Base-by-base conservation (phyloP, 2,888 invertebrate genomes). In the Drosophila hamatofila region DNA sequence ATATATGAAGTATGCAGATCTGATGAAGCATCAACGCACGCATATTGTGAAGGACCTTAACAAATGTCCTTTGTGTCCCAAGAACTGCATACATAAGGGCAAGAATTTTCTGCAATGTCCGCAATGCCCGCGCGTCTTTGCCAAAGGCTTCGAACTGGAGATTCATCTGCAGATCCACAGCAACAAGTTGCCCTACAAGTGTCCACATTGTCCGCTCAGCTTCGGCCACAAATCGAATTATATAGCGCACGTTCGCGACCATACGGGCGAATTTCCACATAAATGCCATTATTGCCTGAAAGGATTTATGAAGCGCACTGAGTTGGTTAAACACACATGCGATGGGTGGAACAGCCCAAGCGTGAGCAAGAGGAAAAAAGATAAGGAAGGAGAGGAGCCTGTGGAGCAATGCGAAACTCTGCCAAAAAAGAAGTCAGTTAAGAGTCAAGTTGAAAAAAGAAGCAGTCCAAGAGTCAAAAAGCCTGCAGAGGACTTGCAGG, bases 151-250 rank as follows among this genome's bases (percentile, higher is more conserved):
- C 0, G 73, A 75, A 8, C 55, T 73, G 1, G 21, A 55, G 11
- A 73, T 75, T 14, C 73, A 73, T 21, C 58, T 61, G 1, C 76
- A 62, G 51, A 75, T 73, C 5, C 73, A 73, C 23, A 73, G 61
- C 18, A 37, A 69, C 18, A 61, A 49, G 14, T n/a, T 75, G 21
- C 23, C 49, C 2, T 46, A 73, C 37, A 68, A 69, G 27, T 73
- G 73, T n/a, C 39, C 73, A 0, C 27, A 75, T 27, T 73, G 73
- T 3, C 69, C 73, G 2, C 42, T 39, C 8, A 75, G 72, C 18
- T 75, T 75, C 33, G 60, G 65, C 1, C 75, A 75, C 37, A 77
- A 72, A 48, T 18, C 56, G 0, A 65, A 42, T n/a, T 72, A 33
- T 11, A 23, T 37, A 7, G n/a, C 73, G 6, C 75, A 75, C 18